phyloP scores from a whole-genome alignment of 1,140 invertebrate genomes.

The Drosophila tristis region DNA sequence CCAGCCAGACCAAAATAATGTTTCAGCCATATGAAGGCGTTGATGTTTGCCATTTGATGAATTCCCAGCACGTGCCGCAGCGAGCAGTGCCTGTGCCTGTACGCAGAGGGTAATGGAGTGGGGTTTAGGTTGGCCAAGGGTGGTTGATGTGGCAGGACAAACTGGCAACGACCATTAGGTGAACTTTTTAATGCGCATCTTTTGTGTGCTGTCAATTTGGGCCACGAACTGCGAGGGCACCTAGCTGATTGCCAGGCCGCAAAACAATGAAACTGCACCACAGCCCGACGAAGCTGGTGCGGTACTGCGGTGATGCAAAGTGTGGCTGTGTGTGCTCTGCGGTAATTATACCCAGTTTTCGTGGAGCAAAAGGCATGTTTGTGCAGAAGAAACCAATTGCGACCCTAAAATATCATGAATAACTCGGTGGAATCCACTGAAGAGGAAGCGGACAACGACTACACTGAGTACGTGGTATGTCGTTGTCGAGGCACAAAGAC shows the following conservation, averaged over 20 bases:
- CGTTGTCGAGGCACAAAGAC: no score
- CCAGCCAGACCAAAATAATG: not conserved
- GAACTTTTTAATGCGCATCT: constrained; percentile 70
- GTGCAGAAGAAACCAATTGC: not conserved
- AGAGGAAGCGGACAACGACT: no score
- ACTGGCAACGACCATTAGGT: constrained; percentile 52
- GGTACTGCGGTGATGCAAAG: no score
- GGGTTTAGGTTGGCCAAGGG: not conserved
- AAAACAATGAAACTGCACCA: constrained; percentile 45
- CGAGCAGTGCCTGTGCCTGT: no score
- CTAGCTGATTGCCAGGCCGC: constrained; percentile 22
- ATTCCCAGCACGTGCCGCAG: constrained; percentile 37
- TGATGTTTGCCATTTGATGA: constrained; percentile 32
- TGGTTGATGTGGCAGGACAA: constrained; percentile 10
- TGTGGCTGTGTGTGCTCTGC: no score
- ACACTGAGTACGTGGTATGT: no score
- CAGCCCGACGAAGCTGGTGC: no score
- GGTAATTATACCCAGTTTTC: no score
- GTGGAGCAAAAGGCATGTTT: not conserved
- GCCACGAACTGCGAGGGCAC: constrained; percentile 33
- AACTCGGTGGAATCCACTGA: no score
- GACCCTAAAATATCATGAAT: no score
- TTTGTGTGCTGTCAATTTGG: constrained; percentile 57
- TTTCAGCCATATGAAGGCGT: constrained; percentile 1
- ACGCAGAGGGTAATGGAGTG: not conserved